These are phyloP conservation scores for Rhabdomys pumilio DNA, from an alignment of 2,797 vertebrate species.

Conservation along the genomic window DNA sequence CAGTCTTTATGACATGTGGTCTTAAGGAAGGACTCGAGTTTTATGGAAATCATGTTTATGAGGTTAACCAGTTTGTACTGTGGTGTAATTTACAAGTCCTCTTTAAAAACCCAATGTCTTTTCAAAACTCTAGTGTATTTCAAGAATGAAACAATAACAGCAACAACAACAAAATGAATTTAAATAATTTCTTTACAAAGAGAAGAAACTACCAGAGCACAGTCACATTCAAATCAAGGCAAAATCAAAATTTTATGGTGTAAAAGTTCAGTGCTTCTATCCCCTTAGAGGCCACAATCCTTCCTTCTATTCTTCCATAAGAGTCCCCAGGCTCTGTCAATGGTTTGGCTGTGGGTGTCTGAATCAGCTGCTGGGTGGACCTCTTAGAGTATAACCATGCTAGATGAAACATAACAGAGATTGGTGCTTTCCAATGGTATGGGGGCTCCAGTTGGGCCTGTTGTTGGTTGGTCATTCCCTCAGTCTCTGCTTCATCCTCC, in stretches of 20 bases:
- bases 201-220: not conserved
- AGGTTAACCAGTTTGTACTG: not conserved
- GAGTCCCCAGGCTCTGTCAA: not conserved
- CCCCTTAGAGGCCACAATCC: not conserved
- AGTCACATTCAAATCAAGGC: not conserved
- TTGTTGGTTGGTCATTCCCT: not conserved
- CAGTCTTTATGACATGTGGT: not conserved
- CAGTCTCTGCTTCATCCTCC: not conserved
- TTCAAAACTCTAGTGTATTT: not conserved
- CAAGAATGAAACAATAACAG: not conserved
- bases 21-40: not conserved
- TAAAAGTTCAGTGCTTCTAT: not conserved
- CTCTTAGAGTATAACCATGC: not conserved
- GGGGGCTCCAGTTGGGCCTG: not conserved
- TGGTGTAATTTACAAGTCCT: not conserved
- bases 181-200: not conserved
- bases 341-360: not conserved
- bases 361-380: not conserved
- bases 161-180: too few relatives aligned
- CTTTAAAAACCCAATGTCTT: not conserved
- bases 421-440: not conserved
- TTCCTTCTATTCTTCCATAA: not conserved
- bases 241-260: not conserved
- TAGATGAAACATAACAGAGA: not conserved
- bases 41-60: constrained; percentile 54